phyloP scores from a whole-genome alignment of 2,113 vertebrate genomes.

The Chunga burmeisteri region DNA sequence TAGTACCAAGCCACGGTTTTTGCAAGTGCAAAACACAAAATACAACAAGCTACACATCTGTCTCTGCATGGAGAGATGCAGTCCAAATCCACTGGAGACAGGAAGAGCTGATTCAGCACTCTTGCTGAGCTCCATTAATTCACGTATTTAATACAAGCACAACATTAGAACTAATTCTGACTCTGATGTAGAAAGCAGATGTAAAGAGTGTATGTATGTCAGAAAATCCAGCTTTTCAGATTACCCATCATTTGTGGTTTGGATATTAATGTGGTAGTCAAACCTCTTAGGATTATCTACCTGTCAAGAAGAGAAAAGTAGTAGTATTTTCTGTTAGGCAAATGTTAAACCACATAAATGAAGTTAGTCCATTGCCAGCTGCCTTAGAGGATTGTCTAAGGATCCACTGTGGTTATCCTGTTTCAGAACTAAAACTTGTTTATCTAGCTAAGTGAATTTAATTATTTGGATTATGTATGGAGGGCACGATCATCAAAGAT shows the following conservation, averaged over 20 bases:
- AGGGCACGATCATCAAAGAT: not conserved
- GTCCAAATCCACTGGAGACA: conserved; percentile 52
- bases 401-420: conserved; percentile 33
- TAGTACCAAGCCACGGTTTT: not conserved
- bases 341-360: conserved; percentile 65
- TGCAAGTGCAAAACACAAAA: not conserved
- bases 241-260: conserved; percentile 62
- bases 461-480: conserved; percentile 30
- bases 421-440: conserved; percentile 57
- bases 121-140: conserved; percentile 62
- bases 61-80: not conserved
- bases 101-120: conserved; percentile 58
- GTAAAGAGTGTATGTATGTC: conserved; percentile 24
- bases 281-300: conserved; percentile 67
- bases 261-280: conserved; percentile 54
- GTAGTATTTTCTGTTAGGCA: conserved; percentile 49
- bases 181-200: conserved; percentile 63
- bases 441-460: conserved; percentile 52
- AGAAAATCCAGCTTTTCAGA: conserved; percentile 65
- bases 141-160: conserved; percentile 58
- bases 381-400: conserved; percentile 49
- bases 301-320: conserved; percentile 51
- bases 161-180: conserved; percentile 57
- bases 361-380: conserved; percentile 43
- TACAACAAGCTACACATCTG: not conserved